Conservation (phyloP, 2,113 vertebrate genomes). For the Brachionichthys hirsutus region DNA sequence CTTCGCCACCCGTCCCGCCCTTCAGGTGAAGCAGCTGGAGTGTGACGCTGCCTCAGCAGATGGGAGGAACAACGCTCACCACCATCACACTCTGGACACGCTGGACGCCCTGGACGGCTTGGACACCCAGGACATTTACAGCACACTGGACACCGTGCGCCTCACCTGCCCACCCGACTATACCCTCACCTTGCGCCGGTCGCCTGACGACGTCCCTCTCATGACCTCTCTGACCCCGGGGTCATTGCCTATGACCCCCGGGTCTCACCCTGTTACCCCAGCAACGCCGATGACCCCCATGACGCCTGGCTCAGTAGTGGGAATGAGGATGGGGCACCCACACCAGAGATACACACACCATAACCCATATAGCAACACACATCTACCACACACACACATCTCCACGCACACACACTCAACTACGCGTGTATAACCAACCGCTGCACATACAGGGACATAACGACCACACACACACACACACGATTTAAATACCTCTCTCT, state of each 20-base stretch:
- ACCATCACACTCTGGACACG: constrained; percentile 74
- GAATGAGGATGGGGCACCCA: constrained; percentile 88
- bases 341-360: constrained; percentile 88
- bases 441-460: constrained; percentile 44
- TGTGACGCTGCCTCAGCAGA: constrained; percentile 88
- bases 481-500: constrained; percentile 76
- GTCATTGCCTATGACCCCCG: constrained; percentile 71
- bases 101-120: constrained; percentile 73
- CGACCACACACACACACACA: constrained; percentile 37
- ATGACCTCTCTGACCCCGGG: constrained; percentile 89
- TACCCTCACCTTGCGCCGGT: constrained; percentile 90
- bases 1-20: background rate
- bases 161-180: constrained; percentile 94
- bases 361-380: constrained; percentile 91
- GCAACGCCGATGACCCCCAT: constrained; percentile 85
- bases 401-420: constrained; percentile 87
- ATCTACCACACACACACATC: constrained; percentile 90
- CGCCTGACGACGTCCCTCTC: constrained; percentile 90
- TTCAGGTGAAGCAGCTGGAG: constrained; percentile 88
- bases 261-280: constrained; percentile 73
- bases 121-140: constrained; percentile 78
- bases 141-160: constrained; percentile 83
- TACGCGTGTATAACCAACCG: constrained; percentile 90
- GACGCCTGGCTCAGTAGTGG: constrained; percentile 90
- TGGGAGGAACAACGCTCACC: constrained; percentile 79